Conservation (phyloP, 2,797 vertebrate species). For the Lutjanus argentimaculatus region DNA sequence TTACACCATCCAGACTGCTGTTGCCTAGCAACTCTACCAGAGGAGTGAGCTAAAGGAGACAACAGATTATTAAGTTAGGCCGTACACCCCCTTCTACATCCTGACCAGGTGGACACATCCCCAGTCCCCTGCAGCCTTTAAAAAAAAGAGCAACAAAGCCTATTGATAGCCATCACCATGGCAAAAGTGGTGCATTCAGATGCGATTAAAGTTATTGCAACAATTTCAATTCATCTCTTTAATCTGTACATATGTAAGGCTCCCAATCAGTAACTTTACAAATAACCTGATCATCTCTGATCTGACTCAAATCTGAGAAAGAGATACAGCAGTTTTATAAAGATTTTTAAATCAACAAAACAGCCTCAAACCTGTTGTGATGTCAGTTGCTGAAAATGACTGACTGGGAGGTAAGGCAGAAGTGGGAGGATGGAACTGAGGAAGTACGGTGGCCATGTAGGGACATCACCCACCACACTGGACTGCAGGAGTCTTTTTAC, state of each 20-base stretch:
- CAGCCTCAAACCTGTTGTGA: constrained; percentile 88
- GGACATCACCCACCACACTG: constrained; percentile 88
- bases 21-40: constrained; percentile 89
- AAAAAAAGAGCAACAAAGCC: no score
- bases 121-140: no score
- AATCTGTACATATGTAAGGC: background rate
- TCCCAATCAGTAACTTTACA: background rate
- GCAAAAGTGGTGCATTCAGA: no score
- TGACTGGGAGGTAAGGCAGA: constrained; percentile 90
- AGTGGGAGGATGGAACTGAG: constrained; percentile 89
- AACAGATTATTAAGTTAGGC: background rate
- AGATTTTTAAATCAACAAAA: background rate
- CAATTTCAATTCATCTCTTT: no score
- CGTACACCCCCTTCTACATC: no score
- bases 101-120: no score
- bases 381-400: constrained; percentile 90
- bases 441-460: constrained; percentile 90
- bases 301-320: background rate
- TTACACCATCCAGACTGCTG: constrained; percentile 88
- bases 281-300: background rate
- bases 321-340: background rate
- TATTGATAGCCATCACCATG: no score
- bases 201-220: no score
- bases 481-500: constrained; percentile 90
- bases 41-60: constrained; percentile 86